Base-by-base conservation (phyloP, 2,888 invertebrate genomes). In the Amorpha juglandis region DNA sequence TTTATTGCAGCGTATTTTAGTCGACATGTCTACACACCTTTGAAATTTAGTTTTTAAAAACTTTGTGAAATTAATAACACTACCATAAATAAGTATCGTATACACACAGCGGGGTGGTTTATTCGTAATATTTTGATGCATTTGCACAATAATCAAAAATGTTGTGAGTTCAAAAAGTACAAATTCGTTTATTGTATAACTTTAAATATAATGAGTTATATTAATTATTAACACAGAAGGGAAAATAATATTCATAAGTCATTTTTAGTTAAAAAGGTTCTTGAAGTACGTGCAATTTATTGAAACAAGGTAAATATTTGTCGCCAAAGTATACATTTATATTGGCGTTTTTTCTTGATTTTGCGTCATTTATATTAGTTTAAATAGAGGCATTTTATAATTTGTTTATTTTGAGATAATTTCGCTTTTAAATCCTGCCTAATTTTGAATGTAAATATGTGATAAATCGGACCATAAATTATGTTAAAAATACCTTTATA, bases 131-230 rank as follows among this genome's bases (percentile, higher is more conserved):
- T 83, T 42, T 42, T 74, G 72, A 69, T 62, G 74, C 69, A 80
- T 83, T 82, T 79, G 78, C 83, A 84, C 85, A 82, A 81, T 81
- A 78, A 75, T 77, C 72, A 74, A 74, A 72, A 65, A 68, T 45
- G 66, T 45, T 65, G 69, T 70, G n/a, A 69, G 55, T 69, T 62
- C 71, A 70, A 69, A 74, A 72, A 65, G 74, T 71, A 67, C 62
- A 69, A 38, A 55, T 55, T 55, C 16, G 16, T 35, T 55, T 38
- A 55, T 55, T 38, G 55, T 55, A 55, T 19, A 55, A 11, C 35
- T 55, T 55, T 55, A 14, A 55, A 55, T 16, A 3, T n/a, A 16
- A 55, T 38, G n/a, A n/a, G n/a, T n/a, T n/a, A n/a, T 4, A 38
- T 33, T 16, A n/a, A 16, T 38, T 16, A 55, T 35, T n/a, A n/a